Evolutionary conservation across 2,888 invertebrate genomes (phyloP), one percentile per base, ranked within the genome.

Genomic region (Therioaphis trifolii): DNA sequence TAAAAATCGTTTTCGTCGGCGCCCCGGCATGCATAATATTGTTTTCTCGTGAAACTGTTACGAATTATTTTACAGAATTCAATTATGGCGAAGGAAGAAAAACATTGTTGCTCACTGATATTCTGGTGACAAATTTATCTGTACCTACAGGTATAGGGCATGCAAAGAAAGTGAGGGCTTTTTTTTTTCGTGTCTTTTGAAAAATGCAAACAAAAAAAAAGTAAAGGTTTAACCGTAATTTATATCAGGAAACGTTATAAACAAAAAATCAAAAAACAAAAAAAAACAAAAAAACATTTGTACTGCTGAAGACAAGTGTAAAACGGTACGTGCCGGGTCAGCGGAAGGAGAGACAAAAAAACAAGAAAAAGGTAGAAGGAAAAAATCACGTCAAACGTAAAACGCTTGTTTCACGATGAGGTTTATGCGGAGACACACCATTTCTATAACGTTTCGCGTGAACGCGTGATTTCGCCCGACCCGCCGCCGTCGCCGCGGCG

Each of bases 11-110:
- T 35, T 35, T 7, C 35, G 4, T 7, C 35, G 35, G 35, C 4
- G 35, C 3, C 4, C 7, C 7, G 35, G 35, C 35, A 35, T 7
- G 35, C 35, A 35, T 35, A 35, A 35, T 35, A 35, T 35, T 35
- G 7, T 35, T 35, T 35, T 7, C 7, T 7, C 35, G 11, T 24
- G 18, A 40, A 46, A 18, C n/a, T 7, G 24, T 61, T 46, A 14
- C 29, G 7, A 61, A 46, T 27, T 24, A 61, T 52, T 35, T 49
- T 77, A 18, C 2, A 21, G 24, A 66, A 77, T 66, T 49, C 63
- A 63, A 63, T 77, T 77, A 77, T 29, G 27, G 63, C 24, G 43
- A 75, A 75, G 27, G 63, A 63, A 46, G 21, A 7, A 63, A 77
- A 63, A 77, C 29, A 11, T 21, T 11, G 49, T 29, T 66, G 27